Evolutionary conservation across 2,113 vertebrate genomes (phyloP).

Genomic region (Perca flavescens): DNA sequence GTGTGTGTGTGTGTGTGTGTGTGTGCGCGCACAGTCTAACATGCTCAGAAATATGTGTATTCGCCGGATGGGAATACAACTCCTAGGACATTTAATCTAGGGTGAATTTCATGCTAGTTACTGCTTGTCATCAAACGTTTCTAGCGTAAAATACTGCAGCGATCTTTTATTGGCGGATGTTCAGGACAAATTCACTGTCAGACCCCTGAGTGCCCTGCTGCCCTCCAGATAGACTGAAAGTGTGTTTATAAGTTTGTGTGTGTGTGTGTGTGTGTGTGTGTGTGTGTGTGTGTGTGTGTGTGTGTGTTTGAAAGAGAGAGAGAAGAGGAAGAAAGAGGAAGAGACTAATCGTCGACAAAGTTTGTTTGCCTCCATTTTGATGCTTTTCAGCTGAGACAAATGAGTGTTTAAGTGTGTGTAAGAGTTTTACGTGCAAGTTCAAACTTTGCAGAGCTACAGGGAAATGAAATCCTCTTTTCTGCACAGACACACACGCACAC

Average conservation of each 20-base stretch:
- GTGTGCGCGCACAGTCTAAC: slow-evolving; percentile 32
- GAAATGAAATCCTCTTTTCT: slow-evolving; percentile 7
- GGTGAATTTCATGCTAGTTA: slow-evolving; percentile 87
- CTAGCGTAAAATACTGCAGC: slow-evolving; percentile 78
- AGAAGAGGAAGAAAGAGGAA: neutral
- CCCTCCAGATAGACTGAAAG: slow-evolving; percentile 56
- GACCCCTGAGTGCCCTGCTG: slow-evolving; percentile 63
- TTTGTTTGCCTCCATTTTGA: slow-evolving; percentile 39
- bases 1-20: slow-evolving; percentile 9
- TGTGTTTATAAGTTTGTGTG: slow-evolving; percentile 35
- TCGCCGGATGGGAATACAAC: slow-evolving; percentile 69
- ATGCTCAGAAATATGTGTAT: slow-evolving; percentile 60
- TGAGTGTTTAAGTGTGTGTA: slow-evolving; percentile 33
- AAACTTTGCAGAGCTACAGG: slow-evolving; percentile 49
- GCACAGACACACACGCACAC: slow-evolving; percentile 15
- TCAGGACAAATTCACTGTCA: slow-evolving; percentile 68
- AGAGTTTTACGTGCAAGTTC: slow-evolving; percentile 45
- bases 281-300: slow-evolving; percentile 5
- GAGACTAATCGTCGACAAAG: slow-evolving; percentile 20
- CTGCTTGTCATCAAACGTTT: slow-evolving; percentile 85
- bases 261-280: slow-evolving; percentile 29
- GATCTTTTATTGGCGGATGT: slow-evolving; percentile 76
- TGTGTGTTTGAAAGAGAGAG: neutral
- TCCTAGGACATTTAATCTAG: slow-evolving; percentile 85
- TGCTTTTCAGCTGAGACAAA: slow-evolving; percentile 39